Conservation (phyloP, 1,140 invertebrate species). For the Eurytemora carolleeae region DNA sequence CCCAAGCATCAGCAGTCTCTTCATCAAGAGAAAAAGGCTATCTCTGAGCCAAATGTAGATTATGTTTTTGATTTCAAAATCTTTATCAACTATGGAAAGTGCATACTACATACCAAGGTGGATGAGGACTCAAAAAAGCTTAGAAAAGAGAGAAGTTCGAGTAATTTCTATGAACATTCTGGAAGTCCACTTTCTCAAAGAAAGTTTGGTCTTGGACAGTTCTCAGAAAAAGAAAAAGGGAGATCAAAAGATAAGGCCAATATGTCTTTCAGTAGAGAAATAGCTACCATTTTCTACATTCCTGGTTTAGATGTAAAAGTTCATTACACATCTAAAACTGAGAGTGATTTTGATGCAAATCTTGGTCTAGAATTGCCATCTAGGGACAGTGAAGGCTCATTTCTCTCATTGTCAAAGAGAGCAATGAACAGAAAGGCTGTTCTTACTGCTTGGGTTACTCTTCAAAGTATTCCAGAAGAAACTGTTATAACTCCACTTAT, state of each 20-base stretch:
- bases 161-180: conserved; percentile 42
- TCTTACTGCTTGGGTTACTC: conserved; percentile 80
- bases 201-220: conserved; percentile 27
- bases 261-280: conserved; percentile 9
- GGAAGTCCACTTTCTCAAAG: conserved; percentile 26
- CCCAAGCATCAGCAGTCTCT: too few species aligned
- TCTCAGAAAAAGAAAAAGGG: conserved; percentile 26
- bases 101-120: conserved; percentile 64
- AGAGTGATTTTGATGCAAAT: neutral
- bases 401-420: neutral
- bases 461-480: conserved; percentile 87
- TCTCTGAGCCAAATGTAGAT: conserved; percentile 79
- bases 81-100: conserved; percentile 87
- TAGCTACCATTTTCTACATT: conserved; percentile 65
- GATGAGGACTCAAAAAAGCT: conserved; percentile 45
- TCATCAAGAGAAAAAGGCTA: conserved; percentile 33
- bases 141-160: conserved; percentile 47
- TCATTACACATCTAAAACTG: conserved; percentile 17
- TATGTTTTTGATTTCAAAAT: conserved; percentile 91
- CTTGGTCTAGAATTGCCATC: neutral
- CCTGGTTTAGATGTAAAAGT: conserved; percentile 85
- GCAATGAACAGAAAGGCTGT: conserved; percentile 58
- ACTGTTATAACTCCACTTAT: conserved; percentile 86
- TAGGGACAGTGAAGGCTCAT: neutral
- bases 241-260: neutral